Evolutionary conservation across 2,888 invertebrate species (phyloP).

Genomic region (Leucophenga montana): DNA sequence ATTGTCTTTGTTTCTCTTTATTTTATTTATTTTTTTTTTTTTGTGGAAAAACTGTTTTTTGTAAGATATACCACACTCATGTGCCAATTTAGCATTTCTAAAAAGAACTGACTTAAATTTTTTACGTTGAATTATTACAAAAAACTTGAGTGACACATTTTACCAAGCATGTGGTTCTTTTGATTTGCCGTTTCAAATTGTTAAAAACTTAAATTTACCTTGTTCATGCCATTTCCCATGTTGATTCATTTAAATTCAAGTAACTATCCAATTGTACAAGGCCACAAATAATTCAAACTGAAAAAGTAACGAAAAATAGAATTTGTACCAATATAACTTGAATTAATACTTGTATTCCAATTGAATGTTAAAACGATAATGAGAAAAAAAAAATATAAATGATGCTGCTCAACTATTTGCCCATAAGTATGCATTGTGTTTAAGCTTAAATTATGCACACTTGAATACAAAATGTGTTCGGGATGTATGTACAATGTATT

Average conservation of each 20-base stretch:
- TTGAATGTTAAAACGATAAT: too few relatives aligned
- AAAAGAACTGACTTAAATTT: not conserved
- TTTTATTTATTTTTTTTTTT: too few relatives aligned
- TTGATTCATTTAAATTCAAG: slow-evolving; percentile 70
- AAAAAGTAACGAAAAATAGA: not conserved
- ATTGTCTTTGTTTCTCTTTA: not conserved
- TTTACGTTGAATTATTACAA: not conserved
- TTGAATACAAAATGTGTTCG: too few relatives aligned
- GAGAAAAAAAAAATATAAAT: too few relatives aligned
- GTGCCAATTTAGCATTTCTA: slow-evolving; percentile 59
- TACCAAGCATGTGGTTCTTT: not conserved
- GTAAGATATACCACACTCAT: slow-evolving; percentile 55
- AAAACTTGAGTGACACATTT: not conserved
- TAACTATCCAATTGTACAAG: slow-evolving; percentile 32
- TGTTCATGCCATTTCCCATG: slow-evolving; percentile 94
- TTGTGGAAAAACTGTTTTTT: not conserved
- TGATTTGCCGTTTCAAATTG: slow-evolving; percentile 17
- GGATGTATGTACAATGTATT: too few relatives aligned
- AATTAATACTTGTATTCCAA: not conserved
- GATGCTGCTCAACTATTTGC: not conserved
- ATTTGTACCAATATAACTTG: not conserved
- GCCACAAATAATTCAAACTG: not conserved
- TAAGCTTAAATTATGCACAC: too few relatives aligned
- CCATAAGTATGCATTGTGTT: not conserved
- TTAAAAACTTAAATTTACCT: slow-evolving; percentile 76